Conservation (phyloP, 2,113 vertebrate genomes). For the Syngnathus scovelli region DNA sequence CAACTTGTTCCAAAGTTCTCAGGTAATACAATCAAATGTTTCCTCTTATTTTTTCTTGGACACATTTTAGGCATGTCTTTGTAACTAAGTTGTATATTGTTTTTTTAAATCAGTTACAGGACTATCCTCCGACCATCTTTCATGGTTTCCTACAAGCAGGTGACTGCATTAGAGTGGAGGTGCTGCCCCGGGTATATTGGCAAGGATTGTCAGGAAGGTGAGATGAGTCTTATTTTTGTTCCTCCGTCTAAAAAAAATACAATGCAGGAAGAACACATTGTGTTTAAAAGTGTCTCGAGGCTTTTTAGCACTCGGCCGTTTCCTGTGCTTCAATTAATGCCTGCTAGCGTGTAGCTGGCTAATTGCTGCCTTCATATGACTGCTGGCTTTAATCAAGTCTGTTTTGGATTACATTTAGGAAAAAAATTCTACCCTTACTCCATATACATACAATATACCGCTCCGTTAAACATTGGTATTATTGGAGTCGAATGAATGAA, state of each 20-base stretch:
- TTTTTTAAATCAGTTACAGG: constrained; percentile 80
- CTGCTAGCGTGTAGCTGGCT: constrained; percentile 25
- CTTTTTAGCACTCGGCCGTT: constrained; percentile 31
- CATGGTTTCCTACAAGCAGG: constrained; percentile 82
- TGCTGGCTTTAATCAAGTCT: neutral
- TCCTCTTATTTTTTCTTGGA: neutral
- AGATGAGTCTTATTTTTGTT: constrained; percentile 39
- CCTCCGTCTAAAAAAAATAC: neutral
- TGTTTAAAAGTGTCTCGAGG: neutral
- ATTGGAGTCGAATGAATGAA: neutral
- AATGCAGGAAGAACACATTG: neutral
- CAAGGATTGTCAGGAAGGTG: constrained; percentile 84
- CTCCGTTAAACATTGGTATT: neutral
- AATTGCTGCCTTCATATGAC: constrained; percentile 29
- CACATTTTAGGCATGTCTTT: neutral
- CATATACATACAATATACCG: neutral
- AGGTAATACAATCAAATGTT: constrained; percentile 69
- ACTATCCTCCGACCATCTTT: constrained; percentile 86
- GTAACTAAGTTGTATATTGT: constrained; percentile 35
- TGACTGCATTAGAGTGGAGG: constrained; percentile 85
- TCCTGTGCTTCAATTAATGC: constrained; percentile 37
- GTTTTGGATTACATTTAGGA: neutral
- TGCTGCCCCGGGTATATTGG: constrained; percentile 90
- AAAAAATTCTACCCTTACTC: neutral
- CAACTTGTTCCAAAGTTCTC: constrained; percentile 87